Percentiles rank a stretch among this genome's conserved stretches.
Evolutionary conservation across 2,797 vertebrate species (phyloP).

Genomic region (Dipus sagitta): DNA sequence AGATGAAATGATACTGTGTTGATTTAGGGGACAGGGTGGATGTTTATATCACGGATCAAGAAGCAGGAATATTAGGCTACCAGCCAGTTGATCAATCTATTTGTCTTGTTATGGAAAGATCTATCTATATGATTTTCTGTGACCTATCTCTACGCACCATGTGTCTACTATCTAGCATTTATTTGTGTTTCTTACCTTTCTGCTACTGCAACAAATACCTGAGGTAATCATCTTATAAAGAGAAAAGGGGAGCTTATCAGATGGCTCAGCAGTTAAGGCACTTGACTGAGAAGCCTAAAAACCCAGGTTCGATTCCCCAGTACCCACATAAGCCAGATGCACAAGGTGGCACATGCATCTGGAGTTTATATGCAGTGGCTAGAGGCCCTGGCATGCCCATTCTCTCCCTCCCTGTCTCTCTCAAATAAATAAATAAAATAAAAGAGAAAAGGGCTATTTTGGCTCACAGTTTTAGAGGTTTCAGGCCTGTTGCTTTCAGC

Average conservation of each 20-base stretch:
- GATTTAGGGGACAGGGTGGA: not conserved
- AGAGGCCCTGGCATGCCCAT: no score
- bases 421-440: no score
- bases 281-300: no score
- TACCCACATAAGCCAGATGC: no score
- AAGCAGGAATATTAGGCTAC: not conserved
- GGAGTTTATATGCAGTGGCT: no score
- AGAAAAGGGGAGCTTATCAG: not conserved
- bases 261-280: no score
- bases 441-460: not conserved
- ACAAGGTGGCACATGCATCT: no score
- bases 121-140: not conserved
- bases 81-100: no score
- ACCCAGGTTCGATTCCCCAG: no score
- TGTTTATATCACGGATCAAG: constrained; percentile 28
- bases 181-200: not conserved
- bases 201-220: not conserved
- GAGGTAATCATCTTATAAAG: not conserved
- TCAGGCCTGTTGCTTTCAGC: not conserved
- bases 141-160: not conserved
- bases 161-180: not conserved
- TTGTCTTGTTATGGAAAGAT: not conserved
- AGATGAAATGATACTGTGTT: not conserved
- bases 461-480: not conserved
- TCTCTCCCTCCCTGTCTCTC: no score